Conservation (phyloP, 1,140 invertebrate genomes). For the Gryllus bimaculatus region DNA sequence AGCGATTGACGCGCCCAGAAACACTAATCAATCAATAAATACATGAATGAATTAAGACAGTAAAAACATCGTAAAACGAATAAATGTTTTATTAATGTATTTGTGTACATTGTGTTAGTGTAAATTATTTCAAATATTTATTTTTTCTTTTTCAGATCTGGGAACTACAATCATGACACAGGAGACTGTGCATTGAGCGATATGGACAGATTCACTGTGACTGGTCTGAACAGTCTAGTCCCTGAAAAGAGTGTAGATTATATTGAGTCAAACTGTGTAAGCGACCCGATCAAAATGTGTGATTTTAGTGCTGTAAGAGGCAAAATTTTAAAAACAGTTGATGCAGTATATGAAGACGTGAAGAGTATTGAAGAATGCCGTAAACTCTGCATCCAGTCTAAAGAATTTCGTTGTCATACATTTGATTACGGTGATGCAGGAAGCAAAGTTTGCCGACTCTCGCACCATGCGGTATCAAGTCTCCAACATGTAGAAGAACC, state of each 20-base stretch:
- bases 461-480: conserved; percentile 39
- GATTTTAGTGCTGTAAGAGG: conserved; percentile 38
- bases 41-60: no score
- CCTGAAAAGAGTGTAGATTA: conserved; percentile 28
- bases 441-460: conserved; percentile 38
- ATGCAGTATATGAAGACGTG: conserved; percentile 39
- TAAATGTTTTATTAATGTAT: background rate
- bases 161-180: conserved; percentile 35
- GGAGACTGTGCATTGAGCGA: conserved; percentile 39
- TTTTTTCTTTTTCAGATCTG: conserved; percentile 32
- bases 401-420: conserved; percentile 39
- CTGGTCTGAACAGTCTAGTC: conserved; percentile 27
- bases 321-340: conserved; percentile 42
- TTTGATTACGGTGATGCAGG: conserved; percentile 40
- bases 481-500: conserved; percentile 37
- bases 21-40: no score
- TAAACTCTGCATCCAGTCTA: conserved; percentile 36
- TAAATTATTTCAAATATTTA: background rate
- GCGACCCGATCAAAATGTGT: conserved; percentile 40
- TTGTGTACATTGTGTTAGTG: no score
- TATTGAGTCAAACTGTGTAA: conserved; percentile 42
- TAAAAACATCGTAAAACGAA: no score
- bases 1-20: no score
- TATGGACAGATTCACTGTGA: conserved; percentile 38
- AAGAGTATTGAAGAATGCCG: conserved; percentile 38